phyloP scores from a whole-genome alignment of 2,797 vertebrate genomes.

The Coluber constrictor region DNA sequence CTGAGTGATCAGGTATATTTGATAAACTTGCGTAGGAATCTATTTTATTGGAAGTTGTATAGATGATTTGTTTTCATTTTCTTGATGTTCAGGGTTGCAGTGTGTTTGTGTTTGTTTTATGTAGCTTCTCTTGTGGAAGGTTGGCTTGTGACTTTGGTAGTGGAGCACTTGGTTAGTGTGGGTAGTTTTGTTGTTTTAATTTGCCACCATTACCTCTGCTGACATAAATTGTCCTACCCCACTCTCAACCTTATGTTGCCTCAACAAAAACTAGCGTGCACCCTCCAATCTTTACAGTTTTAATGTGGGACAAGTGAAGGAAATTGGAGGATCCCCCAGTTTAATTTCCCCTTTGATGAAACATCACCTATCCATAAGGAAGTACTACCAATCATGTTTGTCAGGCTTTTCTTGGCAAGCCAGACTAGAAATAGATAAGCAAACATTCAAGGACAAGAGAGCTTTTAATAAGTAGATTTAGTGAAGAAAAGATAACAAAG shows the following conservation, averaged over 20 bases:
- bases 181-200: no score
- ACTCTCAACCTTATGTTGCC: background rate
- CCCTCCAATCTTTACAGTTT: background rate
- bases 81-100: no score
- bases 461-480: background rate
- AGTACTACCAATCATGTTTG: background rate
- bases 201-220: background rate
- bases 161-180: no score
- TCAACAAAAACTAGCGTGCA: background rate
- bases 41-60: no score
- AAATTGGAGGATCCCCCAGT: background rate
- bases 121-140: no score
- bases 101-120: no score
- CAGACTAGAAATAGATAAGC: background rate
- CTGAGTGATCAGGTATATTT: no score
- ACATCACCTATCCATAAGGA: background rate
- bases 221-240: background rate
- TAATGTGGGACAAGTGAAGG: background rate
- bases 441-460: background rate
- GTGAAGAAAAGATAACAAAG: background rate
- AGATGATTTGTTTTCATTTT: no score
- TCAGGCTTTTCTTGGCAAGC: background rate
- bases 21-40: no score
- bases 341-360: background rate
- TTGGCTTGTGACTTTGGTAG: no score